phyloP scores from a whole-genome alignment of 1,140 invertebrate species.

The Diorhabda sublineata region DNA sequence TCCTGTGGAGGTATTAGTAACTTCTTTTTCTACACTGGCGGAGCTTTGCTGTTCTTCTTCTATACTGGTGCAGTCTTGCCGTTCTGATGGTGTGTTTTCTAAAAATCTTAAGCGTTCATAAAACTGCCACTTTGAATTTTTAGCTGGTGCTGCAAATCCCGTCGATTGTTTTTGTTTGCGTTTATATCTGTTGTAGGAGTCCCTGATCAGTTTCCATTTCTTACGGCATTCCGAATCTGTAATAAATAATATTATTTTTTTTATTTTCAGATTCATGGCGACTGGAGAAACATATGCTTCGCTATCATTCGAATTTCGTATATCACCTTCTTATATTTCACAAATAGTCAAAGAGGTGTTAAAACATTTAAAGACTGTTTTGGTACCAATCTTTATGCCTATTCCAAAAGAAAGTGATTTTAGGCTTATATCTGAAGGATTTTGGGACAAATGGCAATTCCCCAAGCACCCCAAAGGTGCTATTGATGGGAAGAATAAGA shows the following conservation, averaged over 20 bases:
- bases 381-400: not conserved
- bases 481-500: slow-evolving; percentile 48
- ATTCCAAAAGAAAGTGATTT: not conserved
- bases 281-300: slow-evolving; percentile 7
- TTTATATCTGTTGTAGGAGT: too few species aligned
- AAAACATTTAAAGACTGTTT: not conserved
- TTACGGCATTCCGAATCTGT: too few species aligned
- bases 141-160: not conserved
- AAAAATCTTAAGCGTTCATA: slow-evolving; percentile 5
- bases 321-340: slow-evolving; percentile 5
- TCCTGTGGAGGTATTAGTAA: not conserved
- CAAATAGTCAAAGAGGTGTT: not conserved
- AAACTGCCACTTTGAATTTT: slow-evolving; percentile 3
- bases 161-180: too few species aligned
- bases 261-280: slow-evolving; percentile 8
- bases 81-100: not conserved
- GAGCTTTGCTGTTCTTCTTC: too few species aligned
- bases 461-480: slow-evolving; percentile 28
- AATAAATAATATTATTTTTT: not conserved
- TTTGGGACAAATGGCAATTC: not conserved
- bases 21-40: not conserved
- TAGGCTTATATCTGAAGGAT: not conserved
- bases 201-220: too few species aligned
- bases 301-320: slow-evolving; percentile 6
- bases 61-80: not conserved